Percentiles rank a stretch among this genome's conserved stretches.
Evolutionary conservation across 64 coral and sea anemone genomes (phyloP).

Genomic region (Anthopleura sola): DNA sequence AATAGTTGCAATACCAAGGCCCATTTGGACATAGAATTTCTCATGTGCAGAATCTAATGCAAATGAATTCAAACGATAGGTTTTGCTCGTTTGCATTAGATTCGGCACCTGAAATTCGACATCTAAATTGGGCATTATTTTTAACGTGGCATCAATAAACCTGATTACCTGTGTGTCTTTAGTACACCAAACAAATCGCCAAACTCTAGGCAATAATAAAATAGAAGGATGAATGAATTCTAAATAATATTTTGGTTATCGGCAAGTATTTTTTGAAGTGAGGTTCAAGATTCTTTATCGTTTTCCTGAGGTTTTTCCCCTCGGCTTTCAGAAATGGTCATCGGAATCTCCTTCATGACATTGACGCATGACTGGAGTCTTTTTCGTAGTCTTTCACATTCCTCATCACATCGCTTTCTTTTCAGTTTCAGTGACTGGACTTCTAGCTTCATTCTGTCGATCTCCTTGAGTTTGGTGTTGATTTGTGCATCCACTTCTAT

Average conservation of each 20-base stretch:
- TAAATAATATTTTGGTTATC: not conserved
- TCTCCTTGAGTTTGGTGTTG: constrained; percentile 68
- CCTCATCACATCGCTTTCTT: constrained; percentile 56
- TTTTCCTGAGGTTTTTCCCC: not conserved
- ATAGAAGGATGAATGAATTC: not conserved
- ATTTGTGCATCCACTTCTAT: constrained; percentile 64
- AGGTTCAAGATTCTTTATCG: not conserved
- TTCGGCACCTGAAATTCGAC: too few species aligned
- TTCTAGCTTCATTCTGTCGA: constrained; percentile 69
- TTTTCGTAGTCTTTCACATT: constrained; percentile 47
- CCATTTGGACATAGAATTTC: too few species aligned
- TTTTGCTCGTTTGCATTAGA: too few species aligned
- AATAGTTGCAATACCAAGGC: too few species aligned
- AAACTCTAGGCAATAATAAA: not conserved
- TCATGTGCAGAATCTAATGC: too few species aligned
- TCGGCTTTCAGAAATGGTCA: not conserved
- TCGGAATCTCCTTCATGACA: constrained; percentile 60
- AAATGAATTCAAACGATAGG: too few species aligned
- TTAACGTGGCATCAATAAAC: too few species aligned
- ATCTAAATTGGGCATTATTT: too few species aligned
- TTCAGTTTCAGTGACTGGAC: constrained; percentile 48
- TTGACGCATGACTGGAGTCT: constrained; percentile 57
- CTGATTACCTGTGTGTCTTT: too few species aligned
- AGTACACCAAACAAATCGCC: too few species aligned
- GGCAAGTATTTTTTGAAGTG: not conserved